Evolutionary conservation across 2,113 vertebrate genomes (phyloP).

Genomic region (Formicarius rufipectus): DNA sequence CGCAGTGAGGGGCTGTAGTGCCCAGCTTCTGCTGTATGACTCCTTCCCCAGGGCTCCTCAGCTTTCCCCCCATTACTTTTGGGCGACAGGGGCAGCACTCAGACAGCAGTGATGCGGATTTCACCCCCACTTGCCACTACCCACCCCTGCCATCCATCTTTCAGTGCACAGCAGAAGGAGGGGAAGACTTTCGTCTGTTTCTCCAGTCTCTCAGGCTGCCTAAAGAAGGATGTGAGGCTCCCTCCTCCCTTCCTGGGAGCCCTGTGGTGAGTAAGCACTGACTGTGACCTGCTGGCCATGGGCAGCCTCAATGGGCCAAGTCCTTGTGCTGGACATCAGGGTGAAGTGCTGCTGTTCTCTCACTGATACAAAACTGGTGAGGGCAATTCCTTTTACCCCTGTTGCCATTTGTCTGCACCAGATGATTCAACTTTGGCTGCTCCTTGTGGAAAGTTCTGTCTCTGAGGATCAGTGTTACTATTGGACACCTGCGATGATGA

Average conservation of each 20-base stretch:
- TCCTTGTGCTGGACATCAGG: too few relatives aligned
- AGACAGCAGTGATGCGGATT: background rate
- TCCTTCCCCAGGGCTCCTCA: background rate
- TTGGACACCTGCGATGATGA: background rate
- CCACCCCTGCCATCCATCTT: background rate
- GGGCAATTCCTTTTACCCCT: background rate
- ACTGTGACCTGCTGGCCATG: background rate
- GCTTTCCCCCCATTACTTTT: background rate
- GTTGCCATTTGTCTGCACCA: background rate
- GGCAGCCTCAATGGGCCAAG: background rate
- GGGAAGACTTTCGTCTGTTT: background rate
- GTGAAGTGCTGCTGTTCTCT: too few relatives aligned
- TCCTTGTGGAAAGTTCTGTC: background rate
- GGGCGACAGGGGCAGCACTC: background rate
- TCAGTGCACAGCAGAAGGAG: accelerated
- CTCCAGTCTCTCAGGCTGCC: background rate
- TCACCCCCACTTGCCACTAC: background rate
- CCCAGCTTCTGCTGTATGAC: background rate
- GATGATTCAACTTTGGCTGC: background rate
- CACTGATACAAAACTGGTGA: background rate
- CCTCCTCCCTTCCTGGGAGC: background rate
- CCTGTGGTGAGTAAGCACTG: background rate
- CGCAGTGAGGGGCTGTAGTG: background rate
- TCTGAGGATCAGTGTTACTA: background rate
- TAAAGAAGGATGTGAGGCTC: background rate